Evolutionary conservation across 2,888 invertebrate species (phyloP).

Genomic region (Candidula unifasciata): DNA sequence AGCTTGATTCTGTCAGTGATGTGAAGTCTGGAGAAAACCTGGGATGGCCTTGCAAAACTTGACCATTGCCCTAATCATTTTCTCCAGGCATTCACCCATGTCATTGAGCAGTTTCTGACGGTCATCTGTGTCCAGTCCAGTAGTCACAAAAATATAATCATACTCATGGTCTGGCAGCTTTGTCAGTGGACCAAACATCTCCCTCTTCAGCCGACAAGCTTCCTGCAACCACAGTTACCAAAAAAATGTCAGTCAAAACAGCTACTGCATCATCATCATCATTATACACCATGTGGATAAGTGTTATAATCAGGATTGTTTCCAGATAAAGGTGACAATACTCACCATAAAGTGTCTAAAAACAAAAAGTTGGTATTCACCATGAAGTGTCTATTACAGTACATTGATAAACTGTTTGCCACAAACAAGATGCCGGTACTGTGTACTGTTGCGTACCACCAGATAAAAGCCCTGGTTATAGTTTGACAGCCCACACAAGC

Average conservation of each 20-base stretch:
- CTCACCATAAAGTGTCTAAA: no score
- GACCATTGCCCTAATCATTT: slow-evolving; percentile 35
- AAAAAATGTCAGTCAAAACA: neutral
- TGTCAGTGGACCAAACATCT: slow-evolving; percentile 47
- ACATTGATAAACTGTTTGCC: no score
- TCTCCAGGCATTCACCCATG: neutral
- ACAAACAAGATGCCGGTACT: no score
- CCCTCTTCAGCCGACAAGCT: slow-evolving; percentile 29
- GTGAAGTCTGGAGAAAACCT: slow-evolving; percentile 17
- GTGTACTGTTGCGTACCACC: no score
- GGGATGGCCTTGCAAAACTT: slow-evolving; percentile 41
- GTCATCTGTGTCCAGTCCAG: slow-evolving; percentile 52
- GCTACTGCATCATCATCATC: no score
- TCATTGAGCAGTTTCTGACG: slow-evolving; percentile 11
- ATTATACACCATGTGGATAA: no score
- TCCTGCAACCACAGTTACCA: slow-evolving; percentile 29
- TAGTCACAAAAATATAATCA: slow-evolving; percentile 46
- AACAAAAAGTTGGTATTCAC: no score
- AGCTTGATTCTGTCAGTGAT: slow-evolving; percentile 32
- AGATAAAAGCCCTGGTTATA: no score
- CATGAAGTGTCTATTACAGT: no score
- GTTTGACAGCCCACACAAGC: no score
- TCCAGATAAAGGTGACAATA: no score
- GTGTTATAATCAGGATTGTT: no score
- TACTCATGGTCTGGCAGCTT: slow-evolving; percentile 49